Evolutionary conservation across 2,797 vertebrate genomes (phyloP), one percentile per base, ranked within the genome.

Genomic region (Anas georgica): DNA sequence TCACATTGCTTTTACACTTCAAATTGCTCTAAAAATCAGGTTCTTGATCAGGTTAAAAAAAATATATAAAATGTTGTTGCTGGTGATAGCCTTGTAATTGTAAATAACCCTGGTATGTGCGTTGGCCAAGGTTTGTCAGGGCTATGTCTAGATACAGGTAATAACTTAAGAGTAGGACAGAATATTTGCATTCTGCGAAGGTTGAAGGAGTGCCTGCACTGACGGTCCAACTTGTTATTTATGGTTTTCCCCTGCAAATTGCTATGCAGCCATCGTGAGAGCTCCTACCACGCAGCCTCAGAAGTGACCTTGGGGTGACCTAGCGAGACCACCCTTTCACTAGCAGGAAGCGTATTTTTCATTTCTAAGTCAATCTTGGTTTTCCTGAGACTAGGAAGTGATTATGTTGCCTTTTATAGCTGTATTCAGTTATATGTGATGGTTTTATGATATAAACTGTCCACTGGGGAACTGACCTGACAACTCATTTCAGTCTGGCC

Each of bases 381-480:
- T 91, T 96, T 93, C 55, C 58, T 41, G 46, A n/a, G 54, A 84
- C 39, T 86, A 58, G 93, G 88, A 96, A 84, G 73, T 79, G 45
- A 63, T 94, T 90, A 0, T 76, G 60, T 94, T 85, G 86, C 60
- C 66, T 96, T 93, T 95, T 91, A 82, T 94, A 55, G 83, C 83
- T 79, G 35, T 45, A 50, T 84, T 96, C 81, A 91, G 41, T 95
- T 95, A 43, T 70, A 29, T 59, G 59, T 91, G 78, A 90, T 95
- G 93, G 67, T 79, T 96, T 96, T 80, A 77, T 93, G 43, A 83
- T 93, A 87, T 46, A 76, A 88, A 75, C 60, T 86, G 43, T 79
- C 67, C 70, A 23, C 37, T 84, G 86, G 66, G 76, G 39, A 94
- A 29, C 31, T 91, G 58, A 80, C 62, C 80, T 93, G 88, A 87